Conservation (phyloP, 2,113 vertebrate genomes). For the Notothenia coriiceps region DNA sequence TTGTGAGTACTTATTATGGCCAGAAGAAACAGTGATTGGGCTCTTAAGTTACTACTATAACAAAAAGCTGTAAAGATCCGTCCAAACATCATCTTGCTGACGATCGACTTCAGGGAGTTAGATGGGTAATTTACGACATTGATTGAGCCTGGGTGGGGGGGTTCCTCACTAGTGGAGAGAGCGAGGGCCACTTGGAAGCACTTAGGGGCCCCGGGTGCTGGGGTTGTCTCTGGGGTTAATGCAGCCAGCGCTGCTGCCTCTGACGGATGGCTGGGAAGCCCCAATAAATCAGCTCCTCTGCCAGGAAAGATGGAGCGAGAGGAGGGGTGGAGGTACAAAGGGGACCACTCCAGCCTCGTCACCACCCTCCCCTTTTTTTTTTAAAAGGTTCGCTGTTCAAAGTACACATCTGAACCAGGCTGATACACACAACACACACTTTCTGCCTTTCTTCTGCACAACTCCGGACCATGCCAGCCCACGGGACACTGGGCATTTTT, state of each 20-base stretch:
- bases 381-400: conserved; percentile 67
- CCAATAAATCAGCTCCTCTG: conserved; percentile 82
- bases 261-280: conserved; percentile 81
- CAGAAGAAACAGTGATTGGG: neutral
- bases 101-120: conserved; percentile 68
- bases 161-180: conserved; percentile 52
- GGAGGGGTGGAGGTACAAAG: conserved; percentile 55
- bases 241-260: conserved; percentile 72
- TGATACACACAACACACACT: conserved; percentile 37
- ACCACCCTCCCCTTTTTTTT: conserved; percentile 32
- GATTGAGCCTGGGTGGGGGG: conserved; percentile 60
- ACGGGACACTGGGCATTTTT: conserved; percentile 43
- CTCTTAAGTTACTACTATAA: conserved; percentile 45
- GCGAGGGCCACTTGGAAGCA: conserved; percentile 77
- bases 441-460: conserved; percentile 38
- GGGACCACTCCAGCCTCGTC: conserved; percentile 72
- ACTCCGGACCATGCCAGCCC: conserved; percentile 40
- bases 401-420: conserved; percentile 40
- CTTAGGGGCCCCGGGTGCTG: conserved; percentile 74
- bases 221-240: conserved; percentile 84
- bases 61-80: conserved; percentile 59
- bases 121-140: conserved; percentile 80
- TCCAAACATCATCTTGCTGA: conserved; percentile 63
- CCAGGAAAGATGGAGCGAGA: conserved; percentile 74
- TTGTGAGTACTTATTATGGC: neutral